phyloP scores from a whole-genome alignment of 2,888 invertebrate species.

The Drosophila parthenogenetica region DNA sequence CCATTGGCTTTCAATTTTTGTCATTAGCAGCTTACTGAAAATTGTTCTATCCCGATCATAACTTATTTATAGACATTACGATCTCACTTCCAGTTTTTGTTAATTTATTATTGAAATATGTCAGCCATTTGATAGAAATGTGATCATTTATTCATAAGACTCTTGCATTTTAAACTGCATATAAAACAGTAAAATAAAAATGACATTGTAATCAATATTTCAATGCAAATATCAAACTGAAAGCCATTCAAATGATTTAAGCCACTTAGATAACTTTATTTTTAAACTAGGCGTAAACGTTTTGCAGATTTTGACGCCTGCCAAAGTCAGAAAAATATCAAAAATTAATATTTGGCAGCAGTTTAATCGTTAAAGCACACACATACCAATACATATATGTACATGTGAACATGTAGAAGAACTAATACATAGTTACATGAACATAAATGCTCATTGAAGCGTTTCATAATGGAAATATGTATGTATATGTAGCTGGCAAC shows the following conservation, averaged over 20 bases:
- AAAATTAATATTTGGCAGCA: slow-evolving; percentile 46
- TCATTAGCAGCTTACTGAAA: slow-evolving; percentile 33
- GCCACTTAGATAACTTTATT: slow-evolving; percentile 25
- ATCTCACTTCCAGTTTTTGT: slow-evolving; percentile 15
- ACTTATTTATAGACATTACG: slow-evolving; percentile 43
- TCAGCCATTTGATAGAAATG: slow-evolving; percentile 23
- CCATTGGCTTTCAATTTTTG: slow-evolving; percentile 47
- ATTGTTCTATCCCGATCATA: slow-evolving; percentile 27
- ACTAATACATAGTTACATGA: slow-evolving; percentile 13
- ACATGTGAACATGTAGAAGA: too few relatives aligned
- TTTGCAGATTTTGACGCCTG: slow-evolving; percentile 35
- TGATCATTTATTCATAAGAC: slow-evolving; percentile 25
- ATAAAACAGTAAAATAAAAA: slow-evolving; percentile 5
- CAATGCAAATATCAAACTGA: slow-evolving; percentile 18
- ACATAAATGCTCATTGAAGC: slow-evolving; percentile 73
- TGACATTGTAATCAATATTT: slow-evolving; percentile 26
- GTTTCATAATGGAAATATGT: slow-evolving; percentile 68
- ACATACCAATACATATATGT: not conserved
- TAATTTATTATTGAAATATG: slow-evolving; percentile 38
- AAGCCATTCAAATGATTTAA: slow-evolving; percentile 35
- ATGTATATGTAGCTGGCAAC: slow-evolving; percentile 46
- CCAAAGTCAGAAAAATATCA: slow-evolving; percentile 19
- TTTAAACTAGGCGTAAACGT: slow-evolving; percentile 8
- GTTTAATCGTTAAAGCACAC: slow-evolving; percentile 38
- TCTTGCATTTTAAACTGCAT: slow-evolving; percentile 11